phyloP scores from a whole-genome alignment of 2,113 vertebrate species.

The Salvelinus fontinalis region DNA sequence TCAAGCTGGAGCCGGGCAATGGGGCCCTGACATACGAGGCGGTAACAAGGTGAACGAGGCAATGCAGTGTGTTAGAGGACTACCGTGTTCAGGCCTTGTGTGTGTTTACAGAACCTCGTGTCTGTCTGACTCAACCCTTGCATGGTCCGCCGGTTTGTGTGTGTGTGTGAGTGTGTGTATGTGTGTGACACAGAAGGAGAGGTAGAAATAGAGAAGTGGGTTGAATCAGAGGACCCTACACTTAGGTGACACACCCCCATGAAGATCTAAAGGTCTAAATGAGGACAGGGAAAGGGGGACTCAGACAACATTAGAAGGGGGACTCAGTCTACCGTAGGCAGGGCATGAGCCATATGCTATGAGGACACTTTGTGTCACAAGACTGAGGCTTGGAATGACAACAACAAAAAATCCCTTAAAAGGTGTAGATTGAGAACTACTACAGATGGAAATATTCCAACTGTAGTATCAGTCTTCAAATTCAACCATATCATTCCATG shows the following conservation, averaged over 20 bases:
- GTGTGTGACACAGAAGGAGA: background rate
- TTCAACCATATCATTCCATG: conserved; percentile 12
- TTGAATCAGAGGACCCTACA: conserved; percentile 28
- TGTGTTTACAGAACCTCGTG: background rate
- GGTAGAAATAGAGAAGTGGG: conserved; percentile 7
- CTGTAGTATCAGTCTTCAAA: background rate
- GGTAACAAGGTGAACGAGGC: background rate
- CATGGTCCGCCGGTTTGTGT: conserved; percentile 4
- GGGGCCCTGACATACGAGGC: background rate
- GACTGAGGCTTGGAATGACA: background rate
- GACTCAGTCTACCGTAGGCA: background rate
- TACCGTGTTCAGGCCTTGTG: background rate
- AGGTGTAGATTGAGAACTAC: too few relatives aligned
- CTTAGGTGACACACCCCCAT: conserved; percentile 12
- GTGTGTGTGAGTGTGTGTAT: conserved; percentile 9
- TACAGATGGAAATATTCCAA: background rate
- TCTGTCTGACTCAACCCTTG: conserved; percentile 1
- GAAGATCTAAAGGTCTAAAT: conserved; percentile 25
- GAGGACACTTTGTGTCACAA: background rate
- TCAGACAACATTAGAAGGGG: background rate
- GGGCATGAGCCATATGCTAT: conserved; percentile 6
- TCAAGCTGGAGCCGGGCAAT: conserved; percentile 8
- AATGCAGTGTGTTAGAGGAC: background rate
- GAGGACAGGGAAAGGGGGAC: conserved; percentile 9
- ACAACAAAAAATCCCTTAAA: too few relatives aligned